phyloP scores from a whole-genome alignment of 2,888 invertebrate species.

The Biston betularia region DNA sequence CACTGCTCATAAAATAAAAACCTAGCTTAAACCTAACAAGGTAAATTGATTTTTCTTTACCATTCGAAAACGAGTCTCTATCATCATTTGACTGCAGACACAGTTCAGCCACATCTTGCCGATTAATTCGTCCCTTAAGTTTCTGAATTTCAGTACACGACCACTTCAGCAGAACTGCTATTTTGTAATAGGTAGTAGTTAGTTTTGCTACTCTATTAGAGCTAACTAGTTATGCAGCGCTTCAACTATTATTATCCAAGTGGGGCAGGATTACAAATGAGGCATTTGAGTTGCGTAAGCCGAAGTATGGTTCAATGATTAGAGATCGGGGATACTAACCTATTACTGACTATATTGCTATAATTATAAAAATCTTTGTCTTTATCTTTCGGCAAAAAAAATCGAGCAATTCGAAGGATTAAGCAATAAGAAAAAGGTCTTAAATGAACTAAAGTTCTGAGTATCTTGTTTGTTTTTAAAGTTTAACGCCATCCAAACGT shows the following conservation, averaged over 20 bases:
- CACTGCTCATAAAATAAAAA: no score
- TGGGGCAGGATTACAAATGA: conserved; percentile 25
- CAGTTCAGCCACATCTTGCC: conserved; percentile 62
- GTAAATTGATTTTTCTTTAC: background rate
- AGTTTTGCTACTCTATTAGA: conserved; percentile 5
- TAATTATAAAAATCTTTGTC: no score
- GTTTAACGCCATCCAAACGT: no score
- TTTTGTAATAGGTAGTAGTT: conserved; percentile 4
- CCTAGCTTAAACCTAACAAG: background rate
- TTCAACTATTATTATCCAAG: conserved; percentile 28
- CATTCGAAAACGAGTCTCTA: conserved; percentile 50
- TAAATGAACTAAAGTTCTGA: no score
- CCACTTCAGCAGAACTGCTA: conserved; percentile 15
- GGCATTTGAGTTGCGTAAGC: conserved; percentile 16
- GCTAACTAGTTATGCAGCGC: conserved; percentile 15
- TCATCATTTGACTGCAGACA: conserved; percentile 50
- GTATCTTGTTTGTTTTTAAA: no score
- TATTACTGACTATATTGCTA: conserved; percentile 11
- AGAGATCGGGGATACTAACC: conserved; percentile 13
- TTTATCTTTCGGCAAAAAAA: no score
- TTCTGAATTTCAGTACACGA: conserved; percentile 13
- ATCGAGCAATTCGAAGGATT: no score
- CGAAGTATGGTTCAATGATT: conserved; percentile 18
- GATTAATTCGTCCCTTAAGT: conserved; percentile 32
- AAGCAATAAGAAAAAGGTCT: no score